Evolutionary conservation across 2,797 vertebrate genomes (phyloP), one percentile per base, ranked within the genome.

Genomic region (Alca torda): DNA sequence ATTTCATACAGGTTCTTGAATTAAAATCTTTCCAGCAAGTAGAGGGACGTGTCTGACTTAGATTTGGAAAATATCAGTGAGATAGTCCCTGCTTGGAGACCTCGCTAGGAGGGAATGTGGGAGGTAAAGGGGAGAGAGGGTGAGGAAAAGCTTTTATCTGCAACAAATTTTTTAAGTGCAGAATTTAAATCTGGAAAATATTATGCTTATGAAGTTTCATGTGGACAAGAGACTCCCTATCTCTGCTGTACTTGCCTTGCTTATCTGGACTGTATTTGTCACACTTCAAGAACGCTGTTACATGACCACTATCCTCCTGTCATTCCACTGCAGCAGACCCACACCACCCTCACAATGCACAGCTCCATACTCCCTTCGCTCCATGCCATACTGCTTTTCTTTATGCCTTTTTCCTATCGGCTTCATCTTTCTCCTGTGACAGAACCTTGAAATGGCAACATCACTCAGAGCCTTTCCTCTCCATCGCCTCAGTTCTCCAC

Each of bases 131-230:
- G 77, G 65, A 75, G 76, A 76, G 51, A 85, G 65, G 46, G 83
- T 35, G 86, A 94, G 90, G 93, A 95, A 87, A 93, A 68, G 74
- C 67, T 93, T 96, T 92, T 89, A 95, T 92, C 90, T 90, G 4
- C 51, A 43, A 24, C 50, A 57, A 41, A 21, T 13, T 43, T 37
- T 79, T 68, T 25, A 45, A 72, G 57, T 11, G 51, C 30, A 79
- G 75, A 31, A 54, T 24, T 86, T 56, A 33, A 82, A 89, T 82
- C 92, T 96, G 92, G 93, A 94, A 96, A 92, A 92, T 60, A 90
- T 90, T 75, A 95, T 84, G 30, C 28, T 79, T 28, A 4, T 54
- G 5, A 86, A 51, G 50, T n/a, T 81, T 63, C 26, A 2, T 13
- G 31, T 37, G 77, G 63, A 69, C 24, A 82, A 69, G 46, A 57